A percentile compares a stretch with the other conserved stretches of the same genome.
Conservation (phyloP, 1,140 invertebrate genomes). For the Brachionus plicatilis region DNA sequence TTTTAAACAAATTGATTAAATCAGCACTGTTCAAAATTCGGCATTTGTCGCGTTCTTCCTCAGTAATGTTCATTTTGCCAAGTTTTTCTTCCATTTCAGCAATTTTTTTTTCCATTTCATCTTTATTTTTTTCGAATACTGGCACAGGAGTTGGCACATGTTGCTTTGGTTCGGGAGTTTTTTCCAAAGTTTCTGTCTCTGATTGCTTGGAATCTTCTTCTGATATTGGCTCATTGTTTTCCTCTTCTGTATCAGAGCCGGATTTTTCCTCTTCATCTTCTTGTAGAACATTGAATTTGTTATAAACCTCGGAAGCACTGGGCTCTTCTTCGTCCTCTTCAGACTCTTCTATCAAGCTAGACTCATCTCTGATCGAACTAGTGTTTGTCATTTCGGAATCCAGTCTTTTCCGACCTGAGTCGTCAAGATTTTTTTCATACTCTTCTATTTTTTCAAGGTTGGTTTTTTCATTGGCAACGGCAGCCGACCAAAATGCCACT, state of each 20-base stretch:
- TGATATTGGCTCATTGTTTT: conserved; percentile 56
- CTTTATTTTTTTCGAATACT: background rate
- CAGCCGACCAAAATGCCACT: conserved; percentile 78
- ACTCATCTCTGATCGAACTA: background rate
- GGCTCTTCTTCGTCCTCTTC: conserved; percentile 13
- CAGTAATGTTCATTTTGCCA: conserved; percentile 32
- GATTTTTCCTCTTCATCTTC: background rate
- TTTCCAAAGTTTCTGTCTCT: background rate
- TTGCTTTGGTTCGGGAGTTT: background rate
- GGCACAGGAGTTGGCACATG: background rate
- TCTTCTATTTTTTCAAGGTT: conserved; percentile 40
- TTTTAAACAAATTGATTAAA: conserved; percentile 25
- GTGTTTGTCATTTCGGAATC: conserved; percentile 35
- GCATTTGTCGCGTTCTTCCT: conserved; percentile 1
- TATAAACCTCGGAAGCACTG: background rate
- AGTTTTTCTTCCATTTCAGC: background rate
- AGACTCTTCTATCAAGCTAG: background rate
- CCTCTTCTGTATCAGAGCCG: conserved; percentile 47
- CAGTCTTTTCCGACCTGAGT: conserved; percentile 38
- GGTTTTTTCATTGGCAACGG: conserved; percentile 51
- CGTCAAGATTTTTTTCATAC: conserved; percentile 35
- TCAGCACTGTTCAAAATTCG: conserved; percentile 5
- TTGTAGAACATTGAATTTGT: background rate
- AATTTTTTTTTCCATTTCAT: background rate
- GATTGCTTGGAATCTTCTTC: conserved; percentile 41